Evolutionary conservation across 2,797 vertebrate species (phyloP).

Genomic region (Phaenicophaeus curvirostris): DNA sequence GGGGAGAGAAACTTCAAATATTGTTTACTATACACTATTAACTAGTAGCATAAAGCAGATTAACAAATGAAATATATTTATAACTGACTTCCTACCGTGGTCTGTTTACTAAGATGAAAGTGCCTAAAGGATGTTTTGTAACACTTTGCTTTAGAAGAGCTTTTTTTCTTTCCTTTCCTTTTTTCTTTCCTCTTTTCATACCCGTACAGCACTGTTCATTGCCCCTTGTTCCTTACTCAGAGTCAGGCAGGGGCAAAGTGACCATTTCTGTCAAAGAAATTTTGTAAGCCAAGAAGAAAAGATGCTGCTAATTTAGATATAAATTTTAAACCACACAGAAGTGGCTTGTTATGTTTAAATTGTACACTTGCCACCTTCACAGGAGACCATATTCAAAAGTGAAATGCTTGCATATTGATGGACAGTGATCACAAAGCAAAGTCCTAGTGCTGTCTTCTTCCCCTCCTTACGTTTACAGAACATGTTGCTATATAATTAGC

Average conservation of each 20-base stretch:
- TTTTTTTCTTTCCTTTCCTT: too few species aligned
- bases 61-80: neutral
- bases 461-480: neutral
- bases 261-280: neutral
- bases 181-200: too few species aligned
- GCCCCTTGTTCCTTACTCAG: neutral
- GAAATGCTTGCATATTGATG: neutral
- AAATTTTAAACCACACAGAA: neutral
- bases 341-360: neutral
- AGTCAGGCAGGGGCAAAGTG: neutral
- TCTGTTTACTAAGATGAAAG: neutral
- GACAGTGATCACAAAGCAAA: neutral
- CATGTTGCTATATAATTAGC: neutral
- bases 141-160: neutral
- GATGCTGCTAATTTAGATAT: accelerated
- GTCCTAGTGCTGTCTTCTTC: neutral
- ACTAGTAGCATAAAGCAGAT: neutral
- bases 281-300: neutral
- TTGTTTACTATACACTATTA: neutral
- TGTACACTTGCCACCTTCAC: neutral
- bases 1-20: neutral
- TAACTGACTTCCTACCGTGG: neutral
- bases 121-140: neutral
- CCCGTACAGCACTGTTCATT: neutral
- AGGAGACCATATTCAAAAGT: neutral